Percentiles rank a stretch among this genome's conserved stretches.
Evolutionary conservation across 2,888 invertebrate genomes (phyloP).

Genomic region (Clepsis dumicolana): DNA sequence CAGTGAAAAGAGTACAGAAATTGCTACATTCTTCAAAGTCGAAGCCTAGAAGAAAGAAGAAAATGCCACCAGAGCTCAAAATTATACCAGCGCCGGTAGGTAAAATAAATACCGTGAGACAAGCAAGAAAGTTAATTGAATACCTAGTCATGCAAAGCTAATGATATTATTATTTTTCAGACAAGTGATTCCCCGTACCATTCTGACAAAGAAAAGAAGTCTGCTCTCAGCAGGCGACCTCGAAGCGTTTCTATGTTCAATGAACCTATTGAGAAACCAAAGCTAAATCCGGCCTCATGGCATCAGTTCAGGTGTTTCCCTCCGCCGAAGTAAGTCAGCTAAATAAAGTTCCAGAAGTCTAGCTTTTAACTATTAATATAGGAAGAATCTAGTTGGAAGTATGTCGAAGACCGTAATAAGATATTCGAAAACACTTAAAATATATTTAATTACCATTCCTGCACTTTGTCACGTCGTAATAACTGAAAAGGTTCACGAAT

Average conservation of each 20-base stretch:
- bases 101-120: neutral
- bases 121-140: neutral
- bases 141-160: neutral
- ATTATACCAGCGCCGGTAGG: constrained; percentile 78
- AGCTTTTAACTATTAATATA: neutral
- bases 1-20: constrained; percentile 76
- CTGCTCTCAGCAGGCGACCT: constrained; percentile 69
- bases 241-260: constrained; percentile 81
- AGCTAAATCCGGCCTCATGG: constrained; percentile 80
- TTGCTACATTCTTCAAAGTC: constrained; percentile 71
- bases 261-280: constrained; percentile 72
- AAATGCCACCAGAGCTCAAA: constrained; percentile 84
- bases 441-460: too few relatives aligned
- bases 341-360: neutral
- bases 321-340: constrained; percentile 72
- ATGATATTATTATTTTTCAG: constrained; percentile 57
- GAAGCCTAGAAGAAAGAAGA: constrained; percentile 79
- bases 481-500: too few relatives aligned
- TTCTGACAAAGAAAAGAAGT: constrained; percentile 76
- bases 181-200: constrained; percentile 81
- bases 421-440: too few relatives aligned
- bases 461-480: too few relatives aligned
- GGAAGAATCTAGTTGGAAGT: too few relatives aligned
- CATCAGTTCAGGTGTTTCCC: constrained; percentile 80
- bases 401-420: too few relatives aligned